These are phyloP conservation scores for Mus musculus DNA, from an alignment of 2,113 vertebrate genomes.

Conservation along the genomic window GRCm39 chr9:108376001-108376500, in stretches of 20 bases:
- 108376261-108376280: not conserved
- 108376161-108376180: constrained; percentile 91
- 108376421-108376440: not conserved
- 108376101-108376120: constrained; percentile 92
- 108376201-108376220: not conserved
- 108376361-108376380: constrained; percentile 90
- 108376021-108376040: constrained; percentile 75
- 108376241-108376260: not conserved
- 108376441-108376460: not conserved
- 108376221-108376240: not conserved
- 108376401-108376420: constrained; percentile 88
- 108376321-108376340: constrained; percentile 88
- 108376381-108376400: constrained; percentile 96
- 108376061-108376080: constrained; percentile 80
- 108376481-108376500: constrained; percentile 87
- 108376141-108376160: constrained; percentile 87
- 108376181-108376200: constrained; percentile 94
- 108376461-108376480: not conserved
- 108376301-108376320: constrained; percentile 95
- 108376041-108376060: constrained; percentile 81
- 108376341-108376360: constrained; percentile 95
- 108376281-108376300: constrained; percentile 90
- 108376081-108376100: constrained; percentile 84
- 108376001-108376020: constrained; percentile 82
- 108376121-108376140: constrained; percentile 87